These are phyloP conservation scores for Elmis aenea DNA, from an alignment of 2,888 invertebrate genomes.

Conservation along the genomic window DNA sequence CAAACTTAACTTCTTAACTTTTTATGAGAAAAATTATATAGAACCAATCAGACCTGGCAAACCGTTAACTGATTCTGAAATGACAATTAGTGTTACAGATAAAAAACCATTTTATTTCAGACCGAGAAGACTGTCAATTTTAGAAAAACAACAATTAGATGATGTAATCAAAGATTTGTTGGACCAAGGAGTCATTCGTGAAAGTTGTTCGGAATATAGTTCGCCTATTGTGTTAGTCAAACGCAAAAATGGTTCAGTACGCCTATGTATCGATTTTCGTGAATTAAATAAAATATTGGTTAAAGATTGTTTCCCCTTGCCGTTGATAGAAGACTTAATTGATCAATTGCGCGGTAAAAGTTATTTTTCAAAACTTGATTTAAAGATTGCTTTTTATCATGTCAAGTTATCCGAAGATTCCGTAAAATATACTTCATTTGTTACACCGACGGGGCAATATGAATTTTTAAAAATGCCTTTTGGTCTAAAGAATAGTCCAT, in stretches of 20 bases:
- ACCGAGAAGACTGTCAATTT: no score
- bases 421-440: no score
- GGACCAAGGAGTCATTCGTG: conserved; percentile 10
- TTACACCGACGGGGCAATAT: background rate
- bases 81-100: no score
- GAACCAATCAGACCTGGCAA: no score
- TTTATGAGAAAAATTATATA: no score
- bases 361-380: conserved; percentile 8
- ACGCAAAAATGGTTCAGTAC: conserved; percentile 1
- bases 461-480: conserved; percentile 1
- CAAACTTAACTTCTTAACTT: no score
- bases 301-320: conserved; percentile 18
- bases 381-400: conserved; percentile 11
- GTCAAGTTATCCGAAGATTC: conserved; percentile 5
- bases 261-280: conserved; percentile 2
- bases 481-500: no score
- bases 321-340: conserved; percentile 18
- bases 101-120: no score
- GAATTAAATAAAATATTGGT: conserved; percentile 8
- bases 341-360: conserved; percentile 6
- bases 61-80: no score
- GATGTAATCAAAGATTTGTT: conserved; percentile 18
- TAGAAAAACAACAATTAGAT: no score
- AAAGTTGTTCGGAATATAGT: conserved; percentile 3
- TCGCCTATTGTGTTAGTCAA: conserved; percentile 5